Percentiles rank a stretch among this genome's conserved stretches.
Conservation (phyloP, 2,797 vertebrate genomes). For the Hyperoplus immaculatus region DNA sequence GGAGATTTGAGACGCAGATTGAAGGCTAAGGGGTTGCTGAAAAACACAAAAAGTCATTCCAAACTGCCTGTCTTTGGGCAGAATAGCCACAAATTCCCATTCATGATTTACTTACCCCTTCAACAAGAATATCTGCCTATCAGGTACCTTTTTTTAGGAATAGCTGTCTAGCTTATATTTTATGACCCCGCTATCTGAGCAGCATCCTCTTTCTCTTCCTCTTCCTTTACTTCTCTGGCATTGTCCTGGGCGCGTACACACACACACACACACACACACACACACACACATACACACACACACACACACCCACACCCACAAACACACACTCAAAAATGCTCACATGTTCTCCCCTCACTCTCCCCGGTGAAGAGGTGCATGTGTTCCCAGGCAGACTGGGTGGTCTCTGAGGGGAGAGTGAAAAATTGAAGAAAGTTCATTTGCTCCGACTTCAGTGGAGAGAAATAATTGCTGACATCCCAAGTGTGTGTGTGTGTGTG, state of each 20-base stretch:
- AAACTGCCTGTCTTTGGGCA: neutral
- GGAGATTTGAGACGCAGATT: neutral
- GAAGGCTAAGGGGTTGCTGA: neutral
- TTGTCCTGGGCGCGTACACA: slow-evolving; percentile 24
- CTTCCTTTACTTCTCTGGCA: slow-evolving; percentile 8
- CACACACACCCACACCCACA: too few species aligned
- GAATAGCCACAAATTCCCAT: neutral
- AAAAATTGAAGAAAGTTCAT: slow-evolving; percentile 50
- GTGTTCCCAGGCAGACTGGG: slow-evolving; percentile 74
- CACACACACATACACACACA: too few species aligned
- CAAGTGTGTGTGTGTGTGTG: slow-evolving; percentile 32
- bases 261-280: too few species aligned
- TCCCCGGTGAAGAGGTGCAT: slow-evolving; percentile 35
- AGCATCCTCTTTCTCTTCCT: slow-evolving; percentile 8
- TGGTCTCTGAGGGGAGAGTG: slow-evolving; percentile 59
- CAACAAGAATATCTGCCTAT: neutral
- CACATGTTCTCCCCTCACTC: slow-evolving; percentile 43
- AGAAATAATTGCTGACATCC: slow-evolving; percentile 44
- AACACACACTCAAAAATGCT: slow-evolving; percentile 24
- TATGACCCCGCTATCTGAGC: slow-evolving; percentile 19
- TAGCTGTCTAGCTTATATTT: slow-evolving; percentile 15
- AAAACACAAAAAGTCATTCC: neutral
- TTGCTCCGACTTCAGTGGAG: slow-evolving; percentile 39
- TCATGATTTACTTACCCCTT: neutral
- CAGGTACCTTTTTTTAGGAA: too few species aligned